phyloP scores from a whole-genome alignment of 2,888 invertebrate species.

The Hyposoter didymator region DNA sequence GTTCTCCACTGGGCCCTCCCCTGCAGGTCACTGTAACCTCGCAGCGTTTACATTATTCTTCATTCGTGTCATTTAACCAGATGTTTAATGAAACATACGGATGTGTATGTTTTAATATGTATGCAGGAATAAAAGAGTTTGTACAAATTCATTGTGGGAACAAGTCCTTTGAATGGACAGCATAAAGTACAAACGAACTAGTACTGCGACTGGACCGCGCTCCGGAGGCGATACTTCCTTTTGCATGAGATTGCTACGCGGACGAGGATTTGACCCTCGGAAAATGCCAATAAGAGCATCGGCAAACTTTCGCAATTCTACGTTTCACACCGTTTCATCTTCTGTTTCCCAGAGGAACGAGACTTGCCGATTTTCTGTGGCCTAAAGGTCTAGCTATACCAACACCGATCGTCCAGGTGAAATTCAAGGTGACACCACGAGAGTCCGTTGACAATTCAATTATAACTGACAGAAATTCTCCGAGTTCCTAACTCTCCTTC shows the following conservation, averaged over 20 bases:
- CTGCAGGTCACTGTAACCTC: slow-evolving; percentile 17
- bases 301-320: slow-evolving; percentile 41
- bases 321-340: slow-evolving; percentile 21
- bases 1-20: background rate
- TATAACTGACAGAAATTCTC: slow-evolving; percentile 77
- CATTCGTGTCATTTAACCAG: slow-evolving; percentile 48
- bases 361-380: slow-evolving; percentile 30
- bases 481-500: slow-evolving; percentile 34
- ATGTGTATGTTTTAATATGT: background rate
- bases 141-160: slow-evolving; percentile 27
- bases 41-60: slow-evolving; percentile 52
- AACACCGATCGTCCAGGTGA: slow-evolving; percentile 66
- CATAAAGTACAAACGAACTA: slow-evolving; percentile 13
- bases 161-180: background rate
- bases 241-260: slow-evolving; percentile 18
- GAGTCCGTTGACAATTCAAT: slow-evolving; percentile 80
- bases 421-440: slow-evolving; percentile 68
- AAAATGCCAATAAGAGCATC: slow-evolving; percentile 48
- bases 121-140: slow-evolving; percentile 12
- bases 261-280: background rate
- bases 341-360: slow-evolving; percentile 31
- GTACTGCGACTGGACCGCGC: slow-evolving; percentile 7
- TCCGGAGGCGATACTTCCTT: background rate
- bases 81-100: slow-evolving; percentile 19
- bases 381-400: slow-evolving; percentile 40